phyloP scores from a whole-genome alignment of 2,888 invertebrate species.

The Himalopsyche anomala region DNA sequence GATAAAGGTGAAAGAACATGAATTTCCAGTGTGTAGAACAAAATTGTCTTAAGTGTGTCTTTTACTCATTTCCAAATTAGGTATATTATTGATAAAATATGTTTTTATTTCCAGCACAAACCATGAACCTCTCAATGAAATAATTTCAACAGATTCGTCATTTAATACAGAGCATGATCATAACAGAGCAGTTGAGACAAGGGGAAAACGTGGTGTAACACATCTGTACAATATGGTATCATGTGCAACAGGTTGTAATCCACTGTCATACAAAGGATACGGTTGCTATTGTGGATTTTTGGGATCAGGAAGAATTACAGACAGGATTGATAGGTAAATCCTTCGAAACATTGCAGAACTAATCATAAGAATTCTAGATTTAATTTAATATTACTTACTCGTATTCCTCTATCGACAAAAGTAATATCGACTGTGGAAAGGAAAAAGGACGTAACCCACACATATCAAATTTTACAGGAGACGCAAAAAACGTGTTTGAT shows the following conservation, averaged over 20 bases:
- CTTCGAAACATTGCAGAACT: background rate
- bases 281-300: slow-evolving; percentile 94
- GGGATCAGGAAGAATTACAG: slow-evolving; percentile 86
- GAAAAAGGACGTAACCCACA: too few species aligned
- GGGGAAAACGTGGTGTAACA: slow-evolving; percentile 85
- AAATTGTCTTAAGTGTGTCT: too few species aligned
- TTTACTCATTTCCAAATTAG: background rate
- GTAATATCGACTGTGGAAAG: too few species aligned
- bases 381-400: background rate
- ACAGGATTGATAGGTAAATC: slow-evolving; percentile 86
- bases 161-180: slow-evolving; percentile 5
- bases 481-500: too few species aligned
- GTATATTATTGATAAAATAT: background rate
- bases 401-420: background rate
- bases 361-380: background rate
- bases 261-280: slow-evolving; percentile 89
- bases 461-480: too few species aligned
- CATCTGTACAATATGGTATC: slow-evolving; percentile 91
- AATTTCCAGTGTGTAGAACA: too few species aligned
- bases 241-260: slow-evolving; percentile 91
- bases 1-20: too few species aligned
- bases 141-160: background rate
- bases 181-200: slow-evolving; percentile 69
- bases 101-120: slow-evolving; percentile 4
- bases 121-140: background rate